These are phyloP conservation scores for Cyanocitta stelleri DNA, from an alignment of 2,113 vertebrate species.

Conservation along the genomic window DNA sequence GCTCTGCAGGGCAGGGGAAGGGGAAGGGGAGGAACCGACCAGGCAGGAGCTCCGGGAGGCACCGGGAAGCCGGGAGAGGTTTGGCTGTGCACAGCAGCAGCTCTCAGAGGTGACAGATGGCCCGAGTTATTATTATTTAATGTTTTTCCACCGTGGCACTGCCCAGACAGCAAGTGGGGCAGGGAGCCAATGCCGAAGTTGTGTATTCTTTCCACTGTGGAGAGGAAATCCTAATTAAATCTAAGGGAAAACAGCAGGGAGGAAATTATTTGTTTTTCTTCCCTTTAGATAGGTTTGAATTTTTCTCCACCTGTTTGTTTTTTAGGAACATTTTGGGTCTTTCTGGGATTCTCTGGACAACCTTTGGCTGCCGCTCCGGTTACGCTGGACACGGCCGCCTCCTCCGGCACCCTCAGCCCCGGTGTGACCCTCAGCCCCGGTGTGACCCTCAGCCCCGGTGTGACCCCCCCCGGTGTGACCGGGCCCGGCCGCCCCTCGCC, in stretches of 20 bases:
- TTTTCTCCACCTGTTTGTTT: neutral
- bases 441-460: too few relatives aligned
- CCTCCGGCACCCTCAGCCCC: neutral
- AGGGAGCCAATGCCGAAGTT: neutral
- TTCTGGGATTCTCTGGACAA: neutral
- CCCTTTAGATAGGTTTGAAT: neutral
- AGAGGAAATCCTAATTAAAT: neutral
- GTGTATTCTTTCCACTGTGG: neutral
- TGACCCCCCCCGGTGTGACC: neutral
- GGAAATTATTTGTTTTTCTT: too few relatives aligned
- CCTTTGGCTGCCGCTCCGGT: fast-evolving
- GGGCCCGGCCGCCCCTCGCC: neutral
- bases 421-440: neutral
- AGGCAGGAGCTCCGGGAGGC: neutral
- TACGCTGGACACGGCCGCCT: fast-evolving
- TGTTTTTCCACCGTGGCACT: neutral
- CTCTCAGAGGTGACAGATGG: neutral
- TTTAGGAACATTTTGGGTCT: neutral
- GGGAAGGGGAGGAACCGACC: fast-evolving
- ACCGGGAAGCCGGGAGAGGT: neutral
- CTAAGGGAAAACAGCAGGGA: neutral
- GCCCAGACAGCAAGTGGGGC: neutral
- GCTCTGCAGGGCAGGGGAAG: neutral
- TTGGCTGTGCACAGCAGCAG: neutral
- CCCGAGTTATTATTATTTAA: neutral